These are phyloP conservation scores for Pomatorhinus ruficollis DNA, from an alignment of 2,113 vertebrate species.

Conservation along the genomic window DNA sequence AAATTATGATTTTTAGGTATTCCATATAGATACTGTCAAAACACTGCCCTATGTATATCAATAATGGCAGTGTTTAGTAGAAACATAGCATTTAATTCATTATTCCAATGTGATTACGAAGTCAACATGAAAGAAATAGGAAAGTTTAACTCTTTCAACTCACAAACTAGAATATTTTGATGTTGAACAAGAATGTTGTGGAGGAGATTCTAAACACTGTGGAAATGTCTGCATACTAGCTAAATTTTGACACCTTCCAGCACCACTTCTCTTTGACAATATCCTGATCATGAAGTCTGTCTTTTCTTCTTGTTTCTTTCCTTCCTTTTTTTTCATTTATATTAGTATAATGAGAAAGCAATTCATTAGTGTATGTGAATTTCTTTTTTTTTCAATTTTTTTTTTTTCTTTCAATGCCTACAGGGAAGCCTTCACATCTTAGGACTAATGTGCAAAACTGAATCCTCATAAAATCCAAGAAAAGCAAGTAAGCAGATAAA, in stretches of 20 bases:
- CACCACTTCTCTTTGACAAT: neutral
- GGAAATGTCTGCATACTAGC: neutral
- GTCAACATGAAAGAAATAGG: neutral
- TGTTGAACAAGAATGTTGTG: neutral
- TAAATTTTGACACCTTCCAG: neutral
- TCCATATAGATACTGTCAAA: neutral
- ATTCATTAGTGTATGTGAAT: neutral
- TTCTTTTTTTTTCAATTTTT: neutral
- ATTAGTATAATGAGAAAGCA: neutral
- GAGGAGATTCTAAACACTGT: neutral
- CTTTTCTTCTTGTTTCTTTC: neutral
- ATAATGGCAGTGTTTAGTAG: neutral
- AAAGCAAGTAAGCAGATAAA: neutral
- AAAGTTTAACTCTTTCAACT: neutral
- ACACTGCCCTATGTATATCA: neutral
- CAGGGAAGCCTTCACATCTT: neutral
- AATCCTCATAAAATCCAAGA: neutral
- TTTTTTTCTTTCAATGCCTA: neutral
- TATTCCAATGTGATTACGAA: neutral
- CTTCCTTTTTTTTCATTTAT: neutral
- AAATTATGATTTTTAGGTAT: neutral
- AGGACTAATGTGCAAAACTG: neutral
- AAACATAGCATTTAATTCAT: neutral
- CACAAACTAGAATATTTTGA: neutral
- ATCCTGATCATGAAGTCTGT: neutral